Percentiles rank a stretch among this genome's conserved stretches.
phyloP scores from a whole-genome alignment of 2,888 invertebrate genomes.

The Ophioninae sp. region DNA sequence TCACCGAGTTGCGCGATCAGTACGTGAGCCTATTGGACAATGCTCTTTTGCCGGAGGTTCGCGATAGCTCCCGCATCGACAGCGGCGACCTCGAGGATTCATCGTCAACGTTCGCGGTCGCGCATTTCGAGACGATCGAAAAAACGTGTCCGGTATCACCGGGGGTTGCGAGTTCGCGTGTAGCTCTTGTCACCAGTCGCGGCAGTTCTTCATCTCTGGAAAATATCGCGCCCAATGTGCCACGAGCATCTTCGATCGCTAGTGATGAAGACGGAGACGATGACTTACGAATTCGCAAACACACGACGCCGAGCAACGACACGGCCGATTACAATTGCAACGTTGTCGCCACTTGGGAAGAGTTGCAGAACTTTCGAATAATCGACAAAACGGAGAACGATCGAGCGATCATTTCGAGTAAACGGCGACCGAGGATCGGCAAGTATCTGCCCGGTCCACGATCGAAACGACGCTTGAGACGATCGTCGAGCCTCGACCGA shows the following conservation, averaged over 20 bases:
- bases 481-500: background rate
- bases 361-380: conserved; percentile 60
- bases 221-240: conserved; percentile 61
- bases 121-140: conserved; percentile 33
- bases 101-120: conserved; percentile 15
- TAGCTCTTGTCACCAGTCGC: background rate
- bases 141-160: conserved; percentile 38
- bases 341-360: conserved; percentile 65
- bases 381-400: conserved; percentile 35
- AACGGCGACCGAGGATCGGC: conserved; percentile 1
- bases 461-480: conserved; percentile 18
- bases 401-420: conserved; percentile 24
- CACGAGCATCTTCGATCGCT: conserved; percentile 23
- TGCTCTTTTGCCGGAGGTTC: conserved; percentile 61
- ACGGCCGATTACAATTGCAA: conserved; percentile 66
- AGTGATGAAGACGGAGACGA: background rate
- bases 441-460: conserved; percentile 7
- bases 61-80: conserved; percentile 36
- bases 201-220: conserved; percentile 56
- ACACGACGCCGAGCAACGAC: conserved; percentile 44
- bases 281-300: conserved; percentile 33
- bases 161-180: conserved; percentile 1
- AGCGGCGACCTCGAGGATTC: conserved; percentile 30
- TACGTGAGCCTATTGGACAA: conserved; percentile 65
- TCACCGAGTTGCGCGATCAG: conserved; percentile 65